Evolutionary conservation across 2,888 invertebrate species (phyloP), one percentile per base, ranked within the genome.

Genomic region (Cryptosula pallasiana): DNA sequence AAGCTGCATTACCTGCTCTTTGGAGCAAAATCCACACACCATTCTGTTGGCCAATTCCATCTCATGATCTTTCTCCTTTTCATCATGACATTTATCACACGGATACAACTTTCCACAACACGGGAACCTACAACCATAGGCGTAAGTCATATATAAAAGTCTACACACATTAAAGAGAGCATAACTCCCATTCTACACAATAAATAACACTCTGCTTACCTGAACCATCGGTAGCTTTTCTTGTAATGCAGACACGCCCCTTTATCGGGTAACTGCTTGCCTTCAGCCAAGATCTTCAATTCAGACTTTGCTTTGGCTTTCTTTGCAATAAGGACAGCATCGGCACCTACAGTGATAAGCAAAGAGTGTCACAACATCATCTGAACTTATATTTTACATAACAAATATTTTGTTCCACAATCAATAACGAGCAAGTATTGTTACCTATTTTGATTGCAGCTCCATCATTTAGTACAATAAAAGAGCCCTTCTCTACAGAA

Each of bases 1-100:
- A n/a, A n/a, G n/a, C n/a, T n/a, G n/a, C n/a, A n/a, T n/a, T 74
- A 86, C 85, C 83, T 86, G 86, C 77, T 87, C 86, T 73, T 81
- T 82, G 72, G 83, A 82, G 76, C 86, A 86, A 77, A 82, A 85
- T 1, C 86, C 86, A 79, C 86, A 86, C 58, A 86, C 82, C 82
- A 86, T 84, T 58, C 86, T 75, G 75, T 82, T 85, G 55, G 86
- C 86, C 74, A 79, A 80, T 75, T 81, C 80, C 83, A 85, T 84
- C 75, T 85, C 85, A 75, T 86, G 86, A 71, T 81, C 82, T 29
- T 73, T 76, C 73, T 83, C 83, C 35, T 81, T 80, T 71, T 83
- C 83, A 69, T 85, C 83, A 75, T 86, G 86, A 71, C 86, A 86
- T 1, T 80, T 54, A 75, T 86, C 86, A 77, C 86, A 86, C 1